These are phyloP conservation scores for Andrena trimmerana DNA, from an alignment of 2,888 invertebrate species.

Conservation along the genomic window DNA sequence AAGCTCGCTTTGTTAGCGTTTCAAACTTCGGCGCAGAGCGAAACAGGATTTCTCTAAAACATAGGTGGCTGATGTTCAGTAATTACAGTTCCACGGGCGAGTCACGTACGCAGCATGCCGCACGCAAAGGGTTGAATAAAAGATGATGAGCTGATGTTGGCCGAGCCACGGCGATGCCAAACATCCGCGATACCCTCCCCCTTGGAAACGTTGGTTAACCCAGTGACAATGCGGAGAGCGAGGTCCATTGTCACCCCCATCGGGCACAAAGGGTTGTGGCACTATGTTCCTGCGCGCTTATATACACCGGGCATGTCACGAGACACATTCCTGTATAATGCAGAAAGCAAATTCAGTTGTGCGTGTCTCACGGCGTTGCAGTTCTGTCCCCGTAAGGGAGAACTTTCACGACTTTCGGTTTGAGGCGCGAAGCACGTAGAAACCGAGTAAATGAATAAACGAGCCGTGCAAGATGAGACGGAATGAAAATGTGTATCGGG, in stretches of 20 bases:
- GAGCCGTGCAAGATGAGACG: not conserved
- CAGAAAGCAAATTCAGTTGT: conserved; percentile 74
- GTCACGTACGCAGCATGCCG: conserved; percentile 56
- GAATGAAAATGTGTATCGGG: not conserved
- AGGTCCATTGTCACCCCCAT: conserved; percentile 76
- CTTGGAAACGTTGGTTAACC: conserved; percentile 80
- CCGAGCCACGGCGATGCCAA: conserved; percentile 68
- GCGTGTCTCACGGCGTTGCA: conserved; percentile 40
- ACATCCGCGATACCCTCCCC: conserved; percentile 65
- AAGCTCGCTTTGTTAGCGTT: conserved; percentile 55
- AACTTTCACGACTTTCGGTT: conserved; percentile 31
- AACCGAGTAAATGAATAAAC: not conserved
- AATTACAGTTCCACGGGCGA: conserved; percentile 65
- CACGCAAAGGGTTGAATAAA: conserved; percentile 70
- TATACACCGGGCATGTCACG: conserved; percentile 61
- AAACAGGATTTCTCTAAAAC: conserved; percentile 56
- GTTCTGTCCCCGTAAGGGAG: conserved; percentile 11
- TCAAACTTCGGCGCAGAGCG: conserved; percentile 51
- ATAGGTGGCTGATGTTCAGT: conserved; percentile 60
- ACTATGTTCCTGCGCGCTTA: conserved; percentile 71
- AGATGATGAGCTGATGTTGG: conserved; percentile 71
- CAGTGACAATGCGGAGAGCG: conserved; percentile 81
- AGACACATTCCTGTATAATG: conserved; percentile 80
- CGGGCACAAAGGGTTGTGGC: conserved; percentile 72
- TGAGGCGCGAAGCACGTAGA: not conserved